Conservation (phyloP, 2,113 vertebrate genomes). For the Corythornis vintsioides region DNA sequence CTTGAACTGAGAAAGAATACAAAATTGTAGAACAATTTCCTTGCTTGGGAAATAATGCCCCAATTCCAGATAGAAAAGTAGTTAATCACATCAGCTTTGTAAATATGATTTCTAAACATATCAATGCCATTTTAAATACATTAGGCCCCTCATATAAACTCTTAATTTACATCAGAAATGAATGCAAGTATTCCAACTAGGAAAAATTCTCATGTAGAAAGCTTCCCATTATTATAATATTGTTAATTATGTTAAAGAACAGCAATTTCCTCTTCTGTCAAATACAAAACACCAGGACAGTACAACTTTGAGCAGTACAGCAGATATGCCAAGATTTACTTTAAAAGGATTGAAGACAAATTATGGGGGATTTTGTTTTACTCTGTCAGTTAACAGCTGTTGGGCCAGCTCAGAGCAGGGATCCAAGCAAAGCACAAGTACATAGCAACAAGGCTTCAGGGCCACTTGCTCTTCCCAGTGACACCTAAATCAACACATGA, state of each 20-base stretch:
- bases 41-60: neutral
- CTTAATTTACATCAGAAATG: neutral
- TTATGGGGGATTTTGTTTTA: neutral
- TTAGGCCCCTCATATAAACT: neutral
- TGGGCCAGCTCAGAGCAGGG: neutral
- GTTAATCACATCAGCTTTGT: neutral
- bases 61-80: neutral
- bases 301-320: neutral
- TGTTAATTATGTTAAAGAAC: neutral
- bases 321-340: neutral
- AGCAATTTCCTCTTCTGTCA: neutral
- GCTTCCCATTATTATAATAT: neutral
- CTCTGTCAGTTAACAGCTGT: neutral
- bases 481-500: neutral
- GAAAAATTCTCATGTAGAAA: neutral
- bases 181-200: neutral
- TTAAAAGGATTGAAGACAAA: neutral
- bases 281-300: neutral
- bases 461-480: neutral
- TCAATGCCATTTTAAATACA: neutral
- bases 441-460: neutral
- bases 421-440: neutral
- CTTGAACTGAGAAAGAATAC: slow-evolving; percentile 10
- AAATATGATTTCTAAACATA: neutral
- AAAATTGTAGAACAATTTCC: neutral